These are phyloP conservation scores for Drosophila oshimai DNA, from an alignment of 1,140 invertebrate genomes.

Conservation along the genomic window DNA sequence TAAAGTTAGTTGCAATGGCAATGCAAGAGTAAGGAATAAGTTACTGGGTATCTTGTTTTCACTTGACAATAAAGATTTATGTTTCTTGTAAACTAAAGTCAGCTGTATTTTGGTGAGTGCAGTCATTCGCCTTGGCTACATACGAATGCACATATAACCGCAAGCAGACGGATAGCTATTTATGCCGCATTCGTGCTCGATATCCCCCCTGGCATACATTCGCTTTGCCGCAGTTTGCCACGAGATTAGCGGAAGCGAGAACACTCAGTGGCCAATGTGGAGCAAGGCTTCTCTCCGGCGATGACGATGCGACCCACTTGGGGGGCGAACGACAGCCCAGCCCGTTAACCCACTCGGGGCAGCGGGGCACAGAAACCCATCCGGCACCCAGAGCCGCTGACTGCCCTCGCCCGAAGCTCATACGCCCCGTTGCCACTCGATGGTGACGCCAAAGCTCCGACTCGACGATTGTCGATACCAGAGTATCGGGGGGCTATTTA, in stretches of 20 bases:
- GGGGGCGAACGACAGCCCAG: background rate
- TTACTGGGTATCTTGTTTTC: no score
- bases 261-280: conserved; percentile 13
- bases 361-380: background rate
- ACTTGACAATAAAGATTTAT: no score
- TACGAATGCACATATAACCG: no score
- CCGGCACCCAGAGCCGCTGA: background rate
- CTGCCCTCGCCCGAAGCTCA: conserved; percentile 8
- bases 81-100: background rate
- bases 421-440: conserved; percentile 48
- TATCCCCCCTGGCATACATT: background rate
- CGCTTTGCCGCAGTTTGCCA: conserved; percentile 4
- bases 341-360: conserved; percentile 2
- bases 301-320: conserved; percentile 29
- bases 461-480: conserved; percentile 21
- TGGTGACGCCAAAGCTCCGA: no score
- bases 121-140: background rate
- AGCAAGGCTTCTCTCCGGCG: conserved; percentile 15
- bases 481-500: conserved; percentile 48
- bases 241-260: conserved; percentile 36
- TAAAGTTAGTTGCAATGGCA: no score
- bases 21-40: no score
- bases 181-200: background rate
- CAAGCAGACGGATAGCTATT: background rate
- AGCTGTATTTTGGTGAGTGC: background rate